These are phyloP conservation scores for Simalia tracyae DNA, from an alignment of 2,797 vertebrate genomes.

Conservation along the genomic window DNA sequence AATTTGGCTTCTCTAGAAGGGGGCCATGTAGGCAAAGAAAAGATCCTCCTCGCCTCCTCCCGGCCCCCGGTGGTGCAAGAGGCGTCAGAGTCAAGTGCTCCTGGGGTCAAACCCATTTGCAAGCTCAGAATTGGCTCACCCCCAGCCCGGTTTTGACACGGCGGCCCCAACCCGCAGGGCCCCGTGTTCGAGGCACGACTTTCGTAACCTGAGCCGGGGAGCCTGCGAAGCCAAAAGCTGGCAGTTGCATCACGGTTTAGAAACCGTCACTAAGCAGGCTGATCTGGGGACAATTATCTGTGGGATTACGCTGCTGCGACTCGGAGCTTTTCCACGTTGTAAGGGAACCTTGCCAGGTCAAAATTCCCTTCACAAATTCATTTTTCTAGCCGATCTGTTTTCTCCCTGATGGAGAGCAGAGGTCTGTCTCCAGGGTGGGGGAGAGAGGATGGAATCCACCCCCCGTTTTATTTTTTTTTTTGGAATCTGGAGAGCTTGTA, in stretches of 20 bases:
- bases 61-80: background rate
- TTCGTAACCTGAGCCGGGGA: background rate
- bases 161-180: background rate
- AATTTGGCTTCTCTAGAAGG: background rate
- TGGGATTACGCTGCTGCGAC: background rate
- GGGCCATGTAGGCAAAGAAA: too few species aligned
- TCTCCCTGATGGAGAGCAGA: too few species aligned
- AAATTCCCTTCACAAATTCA: background rate
- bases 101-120: background rate
- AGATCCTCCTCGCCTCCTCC: too few species aligned
- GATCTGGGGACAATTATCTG: background rate
- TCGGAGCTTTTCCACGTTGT: background rate
- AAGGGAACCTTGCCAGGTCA: too few species aligned
- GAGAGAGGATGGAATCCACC: too few species aligned
- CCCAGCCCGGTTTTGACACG: background rate
- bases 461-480: too few species aligned
- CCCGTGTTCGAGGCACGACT: background rate
- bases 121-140: background rate
- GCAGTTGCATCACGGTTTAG: background rate
- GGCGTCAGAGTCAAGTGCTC: rapidly evolving
- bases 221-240: background rate
- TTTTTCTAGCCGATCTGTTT: background rate
- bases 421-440: too few species aligned
- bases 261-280: background rate
- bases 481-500: background rate